Evolutionary conservation across 2,888 invertebrate species (phyloP), one percentile per base, ranked within the genome.

Genomic region (Drosophila nr. perissopoda): DNA sequence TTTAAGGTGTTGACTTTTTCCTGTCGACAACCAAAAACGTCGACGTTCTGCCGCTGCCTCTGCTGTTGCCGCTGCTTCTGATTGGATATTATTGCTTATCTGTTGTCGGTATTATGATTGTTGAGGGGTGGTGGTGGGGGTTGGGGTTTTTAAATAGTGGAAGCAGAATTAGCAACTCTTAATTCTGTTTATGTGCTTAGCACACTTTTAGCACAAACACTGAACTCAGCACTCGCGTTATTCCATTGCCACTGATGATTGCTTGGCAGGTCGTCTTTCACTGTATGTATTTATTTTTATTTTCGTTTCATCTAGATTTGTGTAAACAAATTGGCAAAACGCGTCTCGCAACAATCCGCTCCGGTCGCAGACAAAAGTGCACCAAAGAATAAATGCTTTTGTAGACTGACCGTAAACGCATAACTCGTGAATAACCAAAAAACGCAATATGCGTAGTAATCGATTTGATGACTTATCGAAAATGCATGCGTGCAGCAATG

Each of bases 1-100:
- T 88, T 69, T 78, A 82, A 74, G 84, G 80, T 76, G 76, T 72
- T 73, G 78, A 76, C 72, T 82, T 71, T 74, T 83, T 82, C 74
- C 80, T 80, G 76, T 69, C 70, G 76, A 76, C 72, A 60, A 65
- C 42, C 33, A 54, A 40, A 59, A 31, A 42, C 60, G 73, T 68
- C 59, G 78, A 54, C 42, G 72, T 11, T 54, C 33, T 68, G 65
- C 38, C 33, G 27, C 45, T 59, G 38, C 38, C 48, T 64, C 64
- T 62, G 52, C 27, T 62, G n/a, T 25, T 36, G 42, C 34, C 56
- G 56, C 29, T 67, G 68, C 53, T 65, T 66, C 68, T 70, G 67
- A 42, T 65, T 59, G 38, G 18, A 25, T 16, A 11, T 69, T 52
- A 53, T 69, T 54, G 40, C 38, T 62, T 57, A 56, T 59, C 52